Evolutionary conservation across 2,797 vertebrate genomes (phyloP).

Genomic region (Okamejei kenojei): DNA sequence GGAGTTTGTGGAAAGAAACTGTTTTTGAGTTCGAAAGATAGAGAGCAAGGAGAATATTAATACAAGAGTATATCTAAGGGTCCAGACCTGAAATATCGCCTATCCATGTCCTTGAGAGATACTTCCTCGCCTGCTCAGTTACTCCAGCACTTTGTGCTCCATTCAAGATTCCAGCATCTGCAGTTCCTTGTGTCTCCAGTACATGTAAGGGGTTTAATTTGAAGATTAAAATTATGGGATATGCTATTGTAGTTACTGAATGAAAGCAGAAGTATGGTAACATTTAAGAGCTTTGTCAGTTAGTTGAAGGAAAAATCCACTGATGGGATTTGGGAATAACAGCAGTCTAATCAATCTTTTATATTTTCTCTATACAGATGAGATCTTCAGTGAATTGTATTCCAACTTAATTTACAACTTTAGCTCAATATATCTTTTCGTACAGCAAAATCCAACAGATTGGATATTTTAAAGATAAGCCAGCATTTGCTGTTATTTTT

Average conservation of each 20-base stretch:
- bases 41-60: not conserved
- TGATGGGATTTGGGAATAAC: not conserved
- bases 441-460: not conserved
- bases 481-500: not conserved
- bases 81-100: too few species aligned
- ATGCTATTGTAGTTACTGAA: not conserved
- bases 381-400: not conserved
- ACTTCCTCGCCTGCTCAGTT: too few species aligned
- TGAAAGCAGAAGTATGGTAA: not conserved
- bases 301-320: not conserved
- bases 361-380: not conserved
- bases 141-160: too few species aligned
- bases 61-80: not conserved
- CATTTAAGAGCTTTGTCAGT: not conserved
- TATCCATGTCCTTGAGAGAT: too few species aligned
- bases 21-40: not conserved
- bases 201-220: not conserved
- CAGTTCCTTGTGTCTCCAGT: too few species aligned
- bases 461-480: not conserved
- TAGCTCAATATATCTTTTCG: not conserved
- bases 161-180: too few species aligned
- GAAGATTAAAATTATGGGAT: not conserved
- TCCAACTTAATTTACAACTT: not conserved
- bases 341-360: not conserved
- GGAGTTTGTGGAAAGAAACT: not conserved